Conservation (phyloP, 2,888 invertebrate genomes). For the Synanthedon myopaeformis region DNA sequence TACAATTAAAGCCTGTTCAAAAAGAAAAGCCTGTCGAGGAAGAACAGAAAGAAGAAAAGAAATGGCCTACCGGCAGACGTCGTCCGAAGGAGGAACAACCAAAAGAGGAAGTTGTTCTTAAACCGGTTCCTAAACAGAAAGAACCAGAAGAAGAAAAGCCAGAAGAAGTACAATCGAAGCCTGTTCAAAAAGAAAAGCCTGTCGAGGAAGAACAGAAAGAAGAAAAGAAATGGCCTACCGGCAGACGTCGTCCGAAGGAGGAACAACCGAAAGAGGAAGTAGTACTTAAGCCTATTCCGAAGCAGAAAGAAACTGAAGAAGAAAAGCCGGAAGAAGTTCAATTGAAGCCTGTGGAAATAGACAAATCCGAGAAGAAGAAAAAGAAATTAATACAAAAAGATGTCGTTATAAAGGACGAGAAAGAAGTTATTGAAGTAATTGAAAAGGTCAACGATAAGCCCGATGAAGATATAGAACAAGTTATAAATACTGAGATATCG, state of each 20-base stretch:
- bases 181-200: slow-evolving; percentile 24
- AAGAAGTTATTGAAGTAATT: slow-evolving; percentile 5
- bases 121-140: slow-evolving; percentile 28
- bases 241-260: slow-evolving; percentile 22
- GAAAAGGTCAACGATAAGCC: slow-evolving; percentile 23
- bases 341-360: slow-evolving; percentile 30
- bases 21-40: slow-evolving; percentile 23
- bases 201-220: slow-evolving; percentile 27
- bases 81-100: slow-evolving; percentile 22
- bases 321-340: slow-evolving; percentile 29
- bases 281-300: slow-evolving; percentile 25
- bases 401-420: slow-evolving; percentile 21
- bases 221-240: slow-evolving; percentile 24
- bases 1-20: slow-evolving; percentile 28
- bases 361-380: slow-evolving; percentile 14
- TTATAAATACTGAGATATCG: slow-evolving; percentile 14
- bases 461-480: slow-evolving; percentile 33
- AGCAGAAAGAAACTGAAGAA: slow-evolving; percentile 21
- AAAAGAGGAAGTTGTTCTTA: slow-evolving; percentile 37
- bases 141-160: slow-evolving; percentile 25
- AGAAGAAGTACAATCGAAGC: slow-evolving; percentile 12
- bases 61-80: slow-evolving; percentile 22
- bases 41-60: slow-evolving; percentile 17
- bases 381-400: slow-evolving; percentile 20
- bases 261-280: slow-evolving; percentile 29